These are phyloP conservation scores for Drosophila kanekoi DNA, from an alignment of 2,888 invertebrate species.

Conservation along the genomic window DNA sequence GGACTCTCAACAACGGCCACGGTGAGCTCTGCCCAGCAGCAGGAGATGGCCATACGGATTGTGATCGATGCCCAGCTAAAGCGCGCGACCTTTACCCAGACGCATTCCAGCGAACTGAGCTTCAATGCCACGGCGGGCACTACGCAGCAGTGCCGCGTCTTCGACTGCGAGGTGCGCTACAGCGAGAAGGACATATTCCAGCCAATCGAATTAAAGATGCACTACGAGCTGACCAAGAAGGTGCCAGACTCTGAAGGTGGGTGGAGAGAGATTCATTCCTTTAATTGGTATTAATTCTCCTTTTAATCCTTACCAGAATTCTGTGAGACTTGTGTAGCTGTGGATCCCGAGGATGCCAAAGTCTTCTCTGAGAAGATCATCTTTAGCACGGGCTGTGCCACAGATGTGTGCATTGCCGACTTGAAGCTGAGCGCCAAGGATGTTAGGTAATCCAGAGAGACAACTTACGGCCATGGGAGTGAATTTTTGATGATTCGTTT, in stretches of 20 bases:
- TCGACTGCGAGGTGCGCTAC: constrained; percentile 81
- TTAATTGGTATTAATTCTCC: too few species aligned
- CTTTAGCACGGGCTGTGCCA: constrained; percentile 84
- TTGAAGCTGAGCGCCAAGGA: constrained; percentile 78
- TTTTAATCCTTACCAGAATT: constrained; percentile 70
- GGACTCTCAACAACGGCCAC: constrained; percentile 74
- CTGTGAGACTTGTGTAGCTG: constrained; percentile 84
- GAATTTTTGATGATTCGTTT: neutral
- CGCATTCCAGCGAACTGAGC: constrained; percentile 74
- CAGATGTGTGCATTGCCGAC: constrained; percentile 84
- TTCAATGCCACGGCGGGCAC: constrained; percentile 77
- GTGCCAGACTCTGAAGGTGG: constrained; percentile 82
- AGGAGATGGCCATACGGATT: constrained; percentile 79
- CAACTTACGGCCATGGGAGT: neutral
- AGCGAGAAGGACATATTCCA: constrained; percentile 84
- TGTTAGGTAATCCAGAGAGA: constrained; percentile 61
- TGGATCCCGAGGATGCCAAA: constrained; percentile 83
- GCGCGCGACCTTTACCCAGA: constrained; percentile 79
- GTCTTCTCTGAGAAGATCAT: constrained; percentile 82
- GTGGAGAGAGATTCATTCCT: neutral
- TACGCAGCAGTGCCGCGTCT: constrained; percentile 77
- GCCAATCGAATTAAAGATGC: constrained; percentile 84
- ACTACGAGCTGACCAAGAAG: constrained; percentile 81
- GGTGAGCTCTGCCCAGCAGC: constrained; percentile 63
- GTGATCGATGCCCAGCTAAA: constrained; percentile 83